Base-by-base conservation (phyloP, 1,140 invertebrate genomes). In the Elymnias hypermnestra region DNA sequence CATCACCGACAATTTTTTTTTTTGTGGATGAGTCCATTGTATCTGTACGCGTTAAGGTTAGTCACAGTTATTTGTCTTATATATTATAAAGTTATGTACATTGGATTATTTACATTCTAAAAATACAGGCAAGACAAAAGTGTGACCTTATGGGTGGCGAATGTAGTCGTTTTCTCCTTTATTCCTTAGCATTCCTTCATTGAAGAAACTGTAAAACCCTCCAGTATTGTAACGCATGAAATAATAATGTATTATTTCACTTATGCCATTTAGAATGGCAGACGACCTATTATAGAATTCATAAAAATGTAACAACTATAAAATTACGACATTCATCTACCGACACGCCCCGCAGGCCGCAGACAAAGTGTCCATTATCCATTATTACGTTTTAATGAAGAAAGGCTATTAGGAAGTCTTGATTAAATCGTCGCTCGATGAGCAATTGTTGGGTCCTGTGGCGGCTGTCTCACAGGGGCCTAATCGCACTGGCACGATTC, bases 21-120 rank as follows among this genome's bases (percentile, higher is more conserved):
- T 59, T 91, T 92, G 69, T 97, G 95, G 49, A 98, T 90, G 44
- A 97, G 72, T 25, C 97, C 97, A 88, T 94, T 97, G 87, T 95
- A 98, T 53, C 95, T 92, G 88, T 92, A 97, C 25, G 95, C 95
- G 79, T 94, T 96, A 28, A 95, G 87, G 86, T 95, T 95, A 59
- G 93, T 95, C 82, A 98, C 89, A 83, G n/a, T n/a, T n/a, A n/a
- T n/a, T n/a, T n/a, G n/a, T n/a, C n/a, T n/a, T n/a, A n/a, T n/a
- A n/a, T n/a, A n/a, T n/a, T n/a, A n/a, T n/a, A n/a, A n/a, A n/a
- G n/a, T n/a, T n/a, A n/a, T n/a, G n/a, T n/a, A n/a, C n/a, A n/a
- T n/a, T n/a, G n/a, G n/a, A n/a, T n/a, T n/a, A n/a, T n/a, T n/a
- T n/a, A n/a, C n/a, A n/a, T n/a, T n/a, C n/a, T n/a, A n/a, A n/a